These are phyloP conservation scores for Pedicia rivosa DNA, from an alignment of 2,888 invertebrate species.

Conservation along the genomic window DNA sequence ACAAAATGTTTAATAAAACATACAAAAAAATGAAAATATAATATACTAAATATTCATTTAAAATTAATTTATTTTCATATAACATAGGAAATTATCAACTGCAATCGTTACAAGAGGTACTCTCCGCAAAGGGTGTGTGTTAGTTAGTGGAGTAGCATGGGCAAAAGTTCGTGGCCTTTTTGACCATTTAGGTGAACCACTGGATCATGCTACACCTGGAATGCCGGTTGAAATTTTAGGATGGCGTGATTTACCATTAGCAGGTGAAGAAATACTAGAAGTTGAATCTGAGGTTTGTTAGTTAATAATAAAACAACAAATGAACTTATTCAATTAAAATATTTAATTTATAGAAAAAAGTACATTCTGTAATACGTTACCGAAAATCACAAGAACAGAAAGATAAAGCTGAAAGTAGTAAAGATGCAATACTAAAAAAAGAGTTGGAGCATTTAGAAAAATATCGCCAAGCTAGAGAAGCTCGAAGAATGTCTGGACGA, in stretches of 20 bases:
- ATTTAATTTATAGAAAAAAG: conserved; percentile 38
- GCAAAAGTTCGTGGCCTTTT: conserved; percentile 69
- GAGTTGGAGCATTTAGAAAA: conserved; percentile 43
- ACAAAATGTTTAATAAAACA: too few relatives aligned
- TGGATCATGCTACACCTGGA: conserved; percentile 53
- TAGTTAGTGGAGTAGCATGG: conserved; percentile 74
- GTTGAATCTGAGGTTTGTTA: conserved; percentile 51
- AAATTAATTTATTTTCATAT: conserved; percentile 4
- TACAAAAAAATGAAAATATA: too few relatives aligned
- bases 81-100: conserved; percentile 59
- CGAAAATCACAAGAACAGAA: conserved; percentile 42
- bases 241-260: conserved; percentile 77
- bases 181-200: conserved; percentile 51
- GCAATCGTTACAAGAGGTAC: conserved; percentile 75
- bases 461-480: conserved; percentile 44
- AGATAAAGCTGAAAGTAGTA: conserved; percentile 46
- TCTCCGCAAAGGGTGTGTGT: conserved; percentile 53
- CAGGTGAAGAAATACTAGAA: conserved; percentile 78
- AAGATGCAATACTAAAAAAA: conserved; percentile 44
- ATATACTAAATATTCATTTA: not conserved
- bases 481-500: conserved; percentile 44
- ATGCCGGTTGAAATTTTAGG: conserved; percentile 76
- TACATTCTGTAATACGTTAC: conserved; percentile 46
- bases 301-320: not conserved
- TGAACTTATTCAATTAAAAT: too few relatives aligned